Base-by-base conservation (phyloP, 2,797 vertebrate genomes). In the Chaenodraco wilsoni region DNA sequence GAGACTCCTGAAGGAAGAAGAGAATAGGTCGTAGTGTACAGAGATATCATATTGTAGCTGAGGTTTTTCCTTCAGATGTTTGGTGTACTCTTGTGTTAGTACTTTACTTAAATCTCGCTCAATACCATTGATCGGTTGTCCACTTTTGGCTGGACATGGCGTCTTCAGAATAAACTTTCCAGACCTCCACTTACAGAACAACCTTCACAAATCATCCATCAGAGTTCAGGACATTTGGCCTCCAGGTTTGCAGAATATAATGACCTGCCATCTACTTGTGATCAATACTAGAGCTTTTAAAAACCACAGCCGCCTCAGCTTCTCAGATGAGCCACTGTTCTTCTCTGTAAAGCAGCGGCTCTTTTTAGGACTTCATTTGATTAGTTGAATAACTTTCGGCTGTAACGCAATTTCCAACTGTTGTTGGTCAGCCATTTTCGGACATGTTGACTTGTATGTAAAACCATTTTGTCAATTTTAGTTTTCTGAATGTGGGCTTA, bases 271-370 rank as follows among this genome's bases (percentile, higher is more conserved):
- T 66, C 31, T 31, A 0, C 56, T 78, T 41, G 60, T 68, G 75
- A 91, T 89, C 79, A 74, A 75, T 86, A 64, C 4, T 2, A 19
- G 46, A 69, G 78, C 79, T 74, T 70, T 75, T 27, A 71, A 45
- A 3, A 67, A 69, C 72, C 70, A 1, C 71, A 48, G 27, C 63
- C 45, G 65, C 33, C 54, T 73, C 57, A 11, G 6, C 58, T 55
- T 9, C 11, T n/a, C 12, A 37, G 17, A 4, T n/a, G 40, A 69
- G 44, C 56, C 5, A 0, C 40, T 43, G 27, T 48, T 83, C 44
- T 60, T 80, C 21, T 58, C 63, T 6, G 71, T 55, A 16, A 2
- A 9, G 1, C 51, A 10, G 19, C 5, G 27, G n/a, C 65, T 78
- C 40, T 3, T 14, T 19, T 65, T 58, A 31, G 6, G 13, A 54